Evolutionary conservation across 2,113 vertebrate species (phyloP), one percentile per base, ranked within the genome.

Genomic region (Sus scrofa): DNA sequence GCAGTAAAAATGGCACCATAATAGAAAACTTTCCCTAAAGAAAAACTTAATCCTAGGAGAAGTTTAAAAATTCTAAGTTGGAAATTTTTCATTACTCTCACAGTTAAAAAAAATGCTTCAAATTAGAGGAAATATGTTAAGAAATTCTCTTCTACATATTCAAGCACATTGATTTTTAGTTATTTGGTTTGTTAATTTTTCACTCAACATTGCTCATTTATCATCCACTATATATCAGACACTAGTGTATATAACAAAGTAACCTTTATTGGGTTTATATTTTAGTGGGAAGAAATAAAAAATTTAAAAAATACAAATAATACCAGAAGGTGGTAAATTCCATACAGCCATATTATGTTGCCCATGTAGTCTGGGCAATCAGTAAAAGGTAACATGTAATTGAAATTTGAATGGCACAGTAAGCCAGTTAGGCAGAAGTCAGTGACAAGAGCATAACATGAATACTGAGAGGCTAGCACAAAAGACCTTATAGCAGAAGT

Each of bases 151-250:
- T 71, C 44, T 60, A 73, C 34, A 39, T 96, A 65, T 39, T 68
- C 58, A 92, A 74, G 20, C 44, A 63, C 86, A 54, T 60, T 92
- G n/a, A 84, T 71, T 81, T 90, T 86, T 68, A 95, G 19, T 65
- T 79, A 63, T 65, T 86, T 79, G 19, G 3, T 44, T 75, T 78
- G 32, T 78, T 86, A 71, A 52, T 60, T 26, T 70, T 87, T 92
- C 7, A 56, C 6, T 84, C 9, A 71, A 62, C 26, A 60, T 71
- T 78, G 71, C 67, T 73, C 26, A 75, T 19, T 91, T 87, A 27
- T 77, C 73, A 22, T 70, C 32, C 39, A n/a, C n/a, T 32, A 32
- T n/a, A 30, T 74, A 63, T 60, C 37, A 92, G 27, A 63, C 11
- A 92, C 7, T 89, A 6, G 7, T 67, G 3, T 87, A 73, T 26